Evolutionary conservation across 2,797 vertebrate genomes (phyloP).

Genomic region (Cossypha polioptera): DNA sequence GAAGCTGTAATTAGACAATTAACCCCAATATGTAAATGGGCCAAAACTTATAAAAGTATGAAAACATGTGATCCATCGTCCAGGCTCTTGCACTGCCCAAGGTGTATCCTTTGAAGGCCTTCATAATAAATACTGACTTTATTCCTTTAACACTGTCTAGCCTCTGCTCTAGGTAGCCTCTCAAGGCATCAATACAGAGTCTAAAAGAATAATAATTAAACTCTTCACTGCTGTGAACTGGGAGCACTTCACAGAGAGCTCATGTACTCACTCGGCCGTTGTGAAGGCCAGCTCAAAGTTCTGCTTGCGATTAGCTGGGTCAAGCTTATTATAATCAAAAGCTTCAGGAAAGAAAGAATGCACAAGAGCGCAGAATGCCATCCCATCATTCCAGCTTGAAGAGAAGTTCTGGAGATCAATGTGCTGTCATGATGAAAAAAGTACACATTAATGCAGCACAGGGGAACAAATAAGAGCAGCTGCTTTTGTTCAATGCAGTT

Average conservation of each 20-base stretch:
- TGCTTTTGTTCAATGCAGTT: not conserved
- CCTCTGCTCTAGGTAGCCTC: not conserved
- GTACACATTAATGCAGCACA: not conserved
- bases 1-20: not conserved
- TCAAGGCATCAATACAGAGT: not conserved
- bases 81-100: not conserved
- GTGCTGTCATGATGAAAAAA: constrained; percentile 75
- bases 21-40: not conserved
- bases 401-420: constrained; percentile 97
- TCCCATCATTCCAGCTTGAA: constrained; percentile 92
- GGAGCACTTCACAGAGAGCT: not conserved
- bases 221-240: not conserved
- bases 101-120: not conserved
- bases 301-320: constrained; percentile 82
- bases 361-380: constrained; percentile 95
- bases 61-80: not conserved
- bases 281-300: constrained; percentile 92
- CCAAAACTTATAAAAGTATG: not conserved
- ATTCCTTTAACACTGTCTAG: not conserved
- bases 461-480: not conserved
- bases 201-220: not conserved
- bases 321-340: constrained; percentile 87
- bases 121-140: not conserved
- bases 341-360: constrained; percentile 95
- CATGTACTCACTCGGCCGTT: constrained; percentile 87